These are phyloP conservation scores for Calameuta filiformis DNA, from an alignment of 2,888 invertebrate species.

Conservation along the genomic window DNA sequence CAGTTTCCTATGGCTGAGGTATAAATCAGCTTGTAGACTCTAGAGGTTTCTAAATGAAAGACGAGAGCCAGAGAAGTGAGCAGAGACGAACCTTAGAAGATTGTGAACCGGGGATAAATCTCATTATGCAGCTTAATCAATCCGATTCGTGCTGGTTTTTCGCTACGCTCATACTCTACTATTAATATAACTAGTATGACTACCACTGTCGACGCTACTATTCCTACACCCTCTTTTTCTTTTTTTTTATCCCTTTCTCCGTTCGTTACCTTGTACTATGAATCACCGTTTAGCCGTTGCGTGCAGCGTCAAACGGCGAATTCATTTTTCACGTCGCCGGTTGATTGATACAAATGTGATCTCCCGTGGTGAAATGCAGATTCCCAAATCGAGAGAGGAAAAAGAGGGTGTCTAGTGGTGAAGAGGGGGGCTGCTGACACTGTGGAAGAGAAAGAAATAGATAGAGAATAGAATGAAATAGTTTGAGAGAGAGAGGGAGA, in stretches of 20 bases:
- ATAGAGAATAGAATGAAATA: constrained; percentile 5
- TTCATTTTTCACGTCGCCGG: constrained; percentile 56
- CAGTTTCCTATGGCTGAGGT: neutral
- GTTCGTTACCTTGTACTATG: constrained; percentile 29
- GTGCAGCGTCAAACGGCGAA: constrained; percentile 35
- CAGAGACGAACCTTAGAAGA: constrained; percentile 1
- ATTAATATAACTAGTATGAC: neutral
- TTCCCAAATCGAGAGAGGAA: neutral
- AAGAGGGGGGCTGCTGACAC: neutral
- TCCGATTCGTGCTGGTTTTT: neutral
- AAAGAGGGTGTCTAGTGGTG: neutral
- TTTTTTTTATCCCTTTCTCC: neutral
- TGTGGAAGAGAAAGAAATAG: constrained; percentile 2
- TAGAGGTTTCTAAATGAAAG: neutral
- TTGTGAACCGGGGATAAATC: neutral
- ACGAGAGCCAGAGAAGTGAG: constrained; percentile 2
- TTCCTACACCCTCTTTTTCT: constrained; percentile 13
- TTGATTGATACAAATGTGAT: constrained; percentile 56
- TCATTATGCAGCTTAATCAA: neutral
- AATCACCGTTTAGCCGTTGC: constrained; percentile 52
- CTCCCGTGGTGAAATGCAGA: constrained; percentile 23
- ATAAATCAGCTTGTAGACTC: neutral
- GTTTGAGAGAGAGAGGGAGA: neutral
- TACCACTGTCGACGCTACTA: neutral
- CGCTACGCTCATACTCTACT: neutral